Conservation (phyloP, 2,113 vertebrate genomes). For the Anarrhichthys ocellatus region DNA sequence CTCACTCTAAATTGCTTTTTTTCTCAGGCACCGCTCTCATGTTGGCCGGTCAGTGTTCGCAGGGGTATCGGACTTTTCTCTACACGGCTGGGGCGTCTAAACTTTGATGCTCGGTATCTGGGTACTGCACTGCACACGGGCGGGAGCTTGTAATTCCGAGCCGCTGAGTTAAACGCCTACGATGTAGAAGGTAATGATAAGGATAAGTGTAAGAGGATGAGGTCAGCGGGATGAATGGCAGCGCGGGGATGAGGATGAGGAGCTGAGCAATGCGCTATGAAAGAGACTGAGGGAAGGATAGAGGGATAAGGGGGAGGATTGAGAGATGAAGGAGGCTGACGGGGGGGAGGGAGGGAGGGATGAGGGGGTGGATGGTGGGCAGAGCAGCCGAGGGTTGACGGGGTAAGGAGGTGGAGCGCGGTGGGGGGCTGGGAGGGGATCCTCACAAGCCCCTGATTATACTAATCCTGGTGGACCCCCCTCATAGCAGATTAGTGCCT, state of each 20-base stretch:
- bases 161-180: conserved; percentile 70
- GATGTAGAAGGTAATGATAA: conserved; percentile 74
- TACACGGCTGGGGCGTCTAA: conserved; percentile 31
- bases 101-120: conserved; percentile 56
- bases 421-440: conserved; percentile 45
- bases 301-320: conserved; percentile 56
- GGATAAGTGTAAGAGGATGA: conserved; percentile 75
- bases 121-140: conserved; percentile 31
- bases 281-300: conserved; percentile 57
- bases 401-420: conserved; percentile 59
- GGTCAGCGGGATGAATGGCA: conserved; percentile 65
- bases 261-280: conserved; percentile 39
- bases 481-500: conserved; percentile 68
- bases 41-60: conserved; percentile 19
- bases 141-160: conserved; percentile 68
- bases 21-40: background rate
- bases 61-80: conserved; percentile 26
- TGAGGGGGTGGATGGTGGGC: conserved; percentile 52
- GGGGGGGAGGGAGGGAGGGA: conserved; percentile 52
- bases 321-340: conserved; percentile 52
- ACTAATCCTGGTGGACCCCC: conserved; percentile 78
- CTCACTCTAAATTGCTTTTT: conserved; percentile 33
- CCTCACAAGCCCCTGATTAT: conserved; percentile 75
- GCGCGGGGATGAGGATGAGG: conserved; percentile 47
- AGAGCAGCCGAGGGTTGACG: conserved; percentile 55